Evolutionary conservation across 2,888 invertebrate genomes (phyloP), one percentile per base, ranked within the genome.

Genomic region (Phyllotreta striolata): DNA sequence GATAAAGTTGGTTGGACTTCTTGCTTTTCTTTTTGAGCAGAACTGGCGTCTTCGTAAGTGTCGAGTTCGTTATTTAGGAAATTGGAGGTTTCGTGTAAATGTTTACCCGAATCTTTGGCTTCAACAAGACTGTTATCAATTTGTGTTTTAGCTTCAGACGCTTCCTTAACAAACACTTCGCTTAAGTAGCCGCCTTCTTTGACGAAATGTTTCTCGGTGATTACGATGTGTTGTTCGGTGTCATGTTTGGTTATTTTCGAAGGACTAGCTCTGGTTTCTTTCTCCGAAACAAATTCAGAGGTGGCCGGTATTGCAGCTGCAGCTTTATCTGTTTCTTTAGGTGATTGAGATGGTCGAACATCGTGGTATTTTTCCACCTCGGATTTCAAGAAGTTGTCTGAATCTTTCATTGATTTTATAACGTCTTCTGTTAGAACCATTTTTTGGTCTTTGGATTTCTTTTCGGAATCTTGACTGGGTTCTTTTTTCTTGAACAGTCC

Each of bases 401-500:
- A 61, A 4, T 65, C 62, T n/a, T 57, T 52, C 39, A 62, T 60
- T 10, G 58, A 41, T 59, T 58, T 66, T 7, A 55, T 35, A n/a
- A 39, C 56, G 10, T 55, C 55, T 37, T 35, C 41, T 9, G 38
- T 37, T 56, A 46, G 9, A 7, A 41, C 3, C 1, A 10, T 43
- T 56, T 56, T 56, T 43, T 38, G 51, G 10, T 40, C 10, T 51
- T 8, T 35, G 24, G 12, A 8, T 44, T 59, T 40, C 41, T 13
- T 9, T 35, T 62, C 62, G 12, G 6, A 55, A 64, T 71, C 69
- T 40, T 72, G 10, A 3, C 10, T 47, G 38, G 73, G 68, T 55
- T 70, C 39, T 61, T 77, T 76, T 61, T 76, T 77, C n/a, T 69
- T 66, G 51, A 77, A 77, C n/a, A 74, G 43, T 14, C 75, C 73